These are phyloP conservation scores for Nasonia longicornis DNA, from an alignment of 1,140 invertebrate genomes.

Conservation along the genomic window DNA sequence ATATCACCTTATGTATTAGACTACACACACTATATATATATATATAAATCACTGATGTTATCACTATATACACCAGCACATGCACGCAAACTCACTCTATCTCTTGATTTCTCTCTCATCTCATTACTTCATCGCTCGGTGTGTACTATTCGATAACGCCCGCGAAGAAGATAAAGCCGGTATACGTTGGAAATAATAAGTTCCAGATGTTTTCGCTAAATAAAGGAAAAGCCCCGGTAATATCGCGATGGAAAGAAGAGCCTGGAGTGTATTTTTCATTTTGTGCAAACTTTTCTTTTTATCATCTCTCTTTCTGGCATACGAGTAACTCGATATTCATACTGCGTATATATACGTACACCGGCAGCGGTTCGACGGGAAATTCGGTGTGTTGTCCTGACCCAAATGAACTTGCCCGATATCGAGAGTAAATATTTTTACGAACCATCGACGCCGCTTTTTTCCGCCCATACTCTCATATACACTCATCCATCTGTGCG, in stretches of 20 bases:
- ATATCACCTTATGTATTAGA: constrained; percentile 20
- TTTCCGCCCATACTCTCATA: neutral
- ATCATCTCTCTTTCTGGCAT: neutral
- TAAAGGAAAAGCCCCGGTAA: neutral
- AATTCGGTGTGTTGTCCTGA: neutral
- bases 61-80: constrained; percentile 49
- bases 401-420: neutral
- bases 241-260: neutral
- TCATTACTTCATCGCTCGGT: constrained; percentile 1
- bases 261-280: neutral
- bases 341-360: neutral
- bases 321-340: neutral
- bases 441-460: neutral
- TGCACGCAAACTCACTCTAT: constrained; percentile 49
- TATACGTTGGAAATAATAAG: too few relatives aligned
- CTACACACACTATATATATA: neutral
- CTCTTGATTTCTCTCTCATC: constrained; percentile 21
- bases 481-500: constrained; percentile 21
- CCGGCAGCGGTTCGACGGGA: neutral
- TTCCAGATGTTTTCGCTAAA: constrained; percentile 8
- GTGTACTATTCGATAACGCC: neutral
- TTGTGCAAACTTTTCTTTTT: neutral
- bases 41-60: constrained; percentile 20
- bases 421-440: constrained; percentile 9
- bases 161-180: neutral